Evolutionary conservation across 2,797 vertebrate genomes (phyloP).

Genomic region (Notolabrus celidotus): DNA sequence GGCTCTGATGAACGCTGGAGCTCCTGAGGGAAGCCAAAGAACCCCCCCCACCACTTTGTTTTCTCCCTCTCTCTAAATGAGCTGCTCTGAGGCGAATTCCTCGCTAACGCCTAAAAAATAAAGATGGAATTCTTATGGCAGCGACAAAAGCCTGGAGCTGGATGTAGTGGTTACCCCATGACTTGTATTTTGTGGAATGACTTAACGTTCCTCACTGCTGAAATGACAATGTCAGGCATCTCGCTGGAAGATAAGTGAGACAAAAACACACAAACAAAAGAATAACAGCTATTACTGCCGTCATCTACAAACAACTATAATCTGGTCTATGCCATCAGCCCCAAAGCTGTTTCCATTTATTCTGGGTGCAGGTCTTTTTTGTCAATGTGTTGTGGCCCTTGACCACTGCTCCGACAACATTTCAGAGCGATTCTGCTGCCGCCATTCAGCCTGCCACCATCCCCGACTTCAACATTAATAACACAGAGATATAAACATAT

Average conservation of each 20-base stretch:
- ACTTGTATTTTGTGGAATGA: conserved; percentile 69
- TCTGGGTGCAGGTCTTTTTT: conserved; percentile 29
- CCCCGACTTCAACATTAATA: conserved; percentile 34
- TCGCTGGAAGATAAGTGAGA: conserved; percentile 58
- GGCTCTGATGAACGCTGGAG: conserved; percentile 60
- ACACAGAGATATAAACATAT: conserved; percentile 23
- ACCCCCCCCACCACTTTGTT: conserved; percentile 19
- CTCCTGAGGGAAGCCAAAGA: conserved; percentile 68
- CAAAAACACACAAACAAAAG: conserved; percentile 61
- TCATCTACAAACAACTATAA: conserved; percentile 76
- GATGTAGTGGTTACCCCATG: conserved; percentile 50
- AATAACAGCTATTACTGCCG: conserved; percentile 67
- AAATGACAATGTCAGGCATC: conserved; percentile 64
- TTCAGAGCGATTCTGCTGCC: conserved; percentile 61
- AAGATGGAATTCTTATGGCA: conserved; percentile 43
- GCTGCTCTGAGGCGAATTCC: conserved; percentile 44
- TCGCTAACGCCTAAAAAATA: conserved; percentile 49
- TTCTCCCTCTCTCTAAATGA: not conserved
- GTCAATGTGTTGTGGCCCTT: conserved; percentile 51
- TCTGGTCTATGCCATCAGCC: conserved; percentile 66
- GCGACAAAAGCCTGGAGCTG: conserved; percentile 31
- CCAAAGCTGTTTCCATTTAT: conserved; percentile 71
- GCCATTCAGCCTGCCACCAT: conserved; percentile 38
- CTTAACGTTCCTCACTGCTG: conserved; percentile 63
- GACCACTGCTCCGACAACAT: conserved; percentile 69